These are phyloP conservation scores for Sipha maydis DNA, from an alignment of 2,888 invertebrate genomes.

Conservation along the genomic window DNA sequence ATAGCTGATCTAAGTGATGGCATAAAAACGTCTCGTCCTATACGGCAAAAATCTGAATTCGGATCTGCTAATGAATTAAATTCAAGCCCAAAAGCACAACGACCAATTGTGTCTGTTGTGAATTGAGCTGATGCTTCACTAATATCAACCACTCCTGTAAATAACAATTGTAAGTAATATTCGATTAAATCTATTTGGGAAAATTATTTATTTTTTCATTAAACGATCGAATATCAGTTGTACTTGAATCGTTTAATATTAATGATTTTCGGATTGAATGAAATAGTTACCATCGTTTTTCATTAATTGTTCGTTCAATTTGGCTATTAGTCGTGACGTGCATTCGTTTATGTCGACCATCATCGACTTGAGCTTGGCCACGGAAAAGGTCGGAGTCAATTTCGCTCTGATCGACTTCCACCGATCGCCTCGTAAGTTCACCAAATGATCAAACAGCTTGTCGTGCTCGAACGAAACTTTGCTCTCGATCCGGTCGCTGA, in stretches of 20 bases:
- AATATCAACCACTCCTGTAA: slow-evolving; percentile 66
- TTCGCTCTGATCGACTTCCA: slow-evolving; percentile 52
- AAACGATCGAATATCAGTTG: too few relatives aligned
- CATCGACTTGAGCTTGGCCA: slow-evolving; percentile 50
- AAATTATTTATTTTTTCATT: too few relatives aligned
- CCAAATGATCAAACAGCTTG: slow-evolving; percentile 48
- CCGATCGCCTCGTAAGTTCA: slow-evolving; percentile 40
- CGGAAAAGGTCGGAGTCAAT: slow-evolving; percentile 44
- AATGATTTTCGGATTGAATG: too few relatives aligned
- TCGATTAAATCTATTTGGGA: too few relatives aligned
- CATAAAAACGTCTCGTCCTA: slow-evolving; percentile 67
- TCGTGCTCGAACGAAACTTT: slow-evolving; percentile 36
- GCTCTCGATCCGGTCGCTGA: slow-evolving; percentile 16
- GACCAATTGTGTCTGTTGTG: slow-evolving; percentile 70
- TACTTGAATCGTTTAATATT: too few relatives aligned
- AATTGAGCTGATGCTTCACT: slow-evolving; percentile 68
- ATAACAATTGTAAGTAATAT: too few relatives aligned
- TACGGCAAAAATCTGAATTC: slow-evolving; percentile 67
- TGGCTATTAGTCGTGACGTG: not conserved
- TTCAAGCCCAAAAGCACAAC: slow-evolving; percentile 70
- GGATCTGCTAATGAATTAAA: slow-evolving; percentile 67
- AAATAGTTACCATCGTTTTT: not conserved
- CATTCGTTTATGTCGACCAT: slow-evolving; percentile 37
- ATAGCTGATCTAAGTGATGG: slow-evolving; percentile 66
- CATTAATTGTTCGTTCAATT: not conserved